Percentiles rank a stretch among this genome's conserved stretches.
These are phyloP conservation scores for Tolmerus cingulatus DNA, from an alignment of 2,888 invertebrate genomes.

Conservation along the genomic window DNA sequence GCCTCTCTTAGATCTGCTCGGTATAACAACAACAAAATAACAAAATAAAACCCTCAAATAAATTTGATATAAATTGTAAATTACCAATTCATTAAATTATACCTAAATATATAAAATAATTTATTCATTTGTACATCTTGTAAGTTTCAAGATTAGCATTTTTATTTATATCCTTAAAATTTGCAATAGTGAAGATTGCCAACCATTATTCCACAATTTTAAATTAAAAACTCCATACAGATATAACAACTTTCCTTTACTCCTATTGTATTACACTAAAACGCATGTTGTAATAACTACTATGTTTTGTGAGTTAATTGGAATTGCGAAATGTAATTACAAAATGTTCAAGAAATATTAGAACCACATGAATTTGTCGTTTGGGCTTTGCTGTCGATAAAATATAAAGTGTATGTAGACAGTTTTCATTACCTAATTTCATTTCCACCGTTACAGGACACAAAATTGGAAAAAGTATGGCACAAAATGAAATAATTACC, in stretches of 20 bases:
- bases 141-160: too few species aligned
- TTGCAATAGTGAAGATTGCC: too few species aligned
- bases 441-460: not conserved
- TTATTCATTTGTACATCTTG: too few species aligned
- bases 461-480: not conserved
- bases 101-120: too few species aligned
- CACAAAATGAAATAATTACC: not conserved
- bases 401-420: not conserved
- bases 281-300: not conserved
- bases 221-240: too few species aligned
- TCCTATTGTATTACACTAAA: not conserved
- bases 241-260: not conserved
- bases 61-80: too few species aligned
- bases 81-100: too few species aligned
- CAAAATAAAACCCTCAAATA: too few species aligned
- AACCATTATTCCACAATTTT: too few species aligned
- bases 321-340: not conserved
- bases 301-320: not conserved
- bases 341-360: not conserved
- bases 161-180: too few species aligned
- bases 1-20: too few species aligned
- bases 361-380: not conserved
- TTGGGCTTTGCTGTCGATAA: not conserved
- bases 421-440: not conserved
- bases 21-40: too few species aligned